These are phyloP conservation scores for Sphaerophoria taeniata DNA, from an alignment of 2,888 invertebrate genomes.

Conservation along the genomic window DNA sequence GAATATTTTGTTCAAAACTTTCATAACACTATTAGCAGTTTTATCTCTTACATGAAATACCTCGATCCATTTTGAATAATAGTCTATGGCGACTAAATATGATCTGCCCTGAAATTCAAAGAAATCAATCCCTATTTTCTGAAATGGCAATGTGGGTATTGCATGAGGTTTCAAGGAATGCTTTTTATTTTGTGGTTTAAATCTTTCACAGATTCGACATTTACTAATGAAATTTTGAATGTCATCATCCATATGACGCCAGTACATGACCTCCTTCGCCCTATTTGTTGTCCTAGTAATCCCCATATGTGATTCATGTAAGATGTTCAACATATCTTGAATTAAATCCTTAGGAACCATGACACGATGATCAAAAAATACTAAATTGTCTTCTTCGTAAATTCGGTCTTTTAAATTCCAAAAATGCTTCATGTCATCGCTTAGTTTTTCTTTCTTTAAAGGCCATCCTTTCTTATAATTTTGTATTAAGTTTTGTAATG, in stretches of 20 bases:
- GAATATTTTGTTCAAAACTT: constrained; percentile 6
- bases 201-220: constrained; percentile 36
- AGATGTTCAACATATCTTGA: constrained; percentile 1
- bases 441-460: no score
- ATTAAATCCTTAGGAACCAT: neutral
- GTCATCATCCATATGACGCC: constrained; percentile 16
- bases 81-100: constrained; percentile 3
- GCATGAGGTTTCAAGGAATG: constrained; percentile 29
- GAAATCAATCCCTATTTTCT: constrained; percentile 40
- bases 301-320: constrained; percentile 48
- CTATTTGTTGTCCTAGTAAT: constrained; percentile 41
- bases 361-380: no score
- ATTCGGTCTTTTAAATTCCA: constrained; percentile 23
- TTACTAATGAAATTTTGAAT: constrained; percentile 27
- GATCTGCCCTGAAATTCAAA: constrained; percentile 31
- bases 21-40: neutral
- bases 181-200: constrained; percentile 30
- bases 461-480: neutral
- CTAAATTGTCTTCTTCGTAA: neutral
- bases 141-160: constrained; percentile 8
- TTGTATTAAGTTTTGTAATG: neutral
- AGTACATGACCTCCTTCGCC: constrained; percentile 35
- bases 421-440: constrained; percentile 6
- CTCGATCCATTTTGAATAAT: constrained; percentile 45
- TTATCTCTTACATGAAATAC: neutral